phyloP scores from a whole-genome alignment of 2,113 vertebrate genomes.

The Corythornis madagascariensis region DNA sequence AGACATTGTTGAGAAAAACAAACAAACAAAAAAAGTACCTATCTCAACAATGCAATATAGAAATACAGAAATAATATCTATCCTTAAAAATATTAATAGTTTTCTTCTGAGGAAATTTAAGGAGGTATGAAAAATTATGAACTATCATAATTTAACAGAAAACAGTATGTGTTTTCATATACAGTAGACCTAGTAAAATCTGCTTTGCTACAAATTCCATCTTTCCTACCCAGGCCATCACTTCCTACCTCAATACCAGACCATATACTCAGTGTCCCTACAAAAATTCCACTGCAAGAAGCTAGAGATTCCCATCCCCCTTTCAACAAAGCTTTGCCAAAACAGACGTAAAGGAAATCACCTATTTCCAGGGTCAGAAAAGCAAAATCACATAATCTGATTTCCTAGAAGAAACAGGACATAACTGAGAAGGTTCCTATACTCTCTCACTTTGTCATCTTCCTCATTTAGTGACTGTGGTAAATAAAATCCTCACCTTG shows the following conservation, averaged over 20 bases:
- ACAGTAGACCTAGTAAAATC: background rate
- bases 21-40: background rate
- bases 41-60: background rate
- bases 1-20: background rate
- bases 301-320: background rate
- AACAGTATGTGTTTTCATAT: background rate
- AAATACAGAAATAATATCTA: background rate
- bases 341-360: background rate
- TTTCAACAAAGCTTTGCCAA: background rate
- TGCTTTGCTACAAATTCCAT: background rate
- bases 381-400: background rate
- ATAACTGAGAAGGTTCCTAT: background rate
- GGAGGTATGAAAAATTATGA: background rate
- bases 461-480: background rate
- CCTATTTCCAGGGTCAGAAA: background rate
- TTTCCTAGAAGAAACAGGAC: background rate
- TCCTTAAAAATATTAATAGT: background rate
- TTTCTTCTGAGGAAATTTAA: background rate
- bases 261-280: background rate
- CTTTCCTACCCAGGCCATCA: background rate
- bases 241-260: background rate
- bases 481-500: background rate
- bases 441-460: background rate
- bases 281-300: background rate
- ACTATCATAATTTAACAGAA: background rate